Conservation (phyloP, 2,113 vertebrate genomes). For the Chaenogobius annularis region DNA sequence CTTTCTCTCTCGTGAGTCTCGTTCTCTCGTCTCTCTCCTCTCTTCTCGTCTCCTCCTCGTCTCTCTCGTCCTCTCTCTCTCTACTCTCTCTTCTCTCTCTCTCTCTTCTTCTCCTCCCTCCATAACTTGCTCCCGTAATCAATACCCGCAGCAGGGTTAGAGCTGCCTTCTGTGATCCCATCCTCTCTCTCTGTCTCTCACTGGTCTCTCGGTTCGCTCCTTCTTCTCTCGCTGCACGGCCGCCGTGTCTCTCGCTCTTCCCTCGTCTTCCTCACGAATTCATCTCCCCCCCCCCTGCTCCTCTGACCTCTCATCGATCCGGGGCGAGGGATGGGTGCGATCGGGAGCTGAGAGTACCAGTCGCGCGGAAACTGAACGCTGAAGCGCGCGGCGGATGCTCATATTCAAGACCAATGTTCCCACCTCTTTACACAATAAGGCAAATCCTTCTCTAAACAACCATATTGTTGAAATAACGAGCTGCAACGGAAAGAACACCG, state of each 20-base stretch:
- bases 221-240: too few species aligned
- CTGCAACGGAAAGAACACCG: too few species aligned
- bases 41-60: too few species aligned
- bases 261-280: constrained; percentile 67
- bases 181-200: constrained; percentile 32
- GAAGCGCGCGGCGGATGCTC: too few species aligned
- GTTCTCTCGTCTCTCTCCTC: too few species aligned
- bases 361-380: constrained; percentile 3
- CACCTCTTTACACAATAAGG: too few species aligned
- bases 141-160: constrained; percentile 71
- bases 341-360: constrained; percentile 27
- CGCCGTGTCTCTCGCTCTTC: neutral
- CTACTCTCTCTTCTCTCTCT: neutral
- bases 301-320: constrained; percentile 54
- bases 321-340: constrained; percentile 31
- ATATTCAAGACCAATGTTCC: too few species aligned
- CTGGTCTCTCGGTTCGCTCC: too few species aligned
- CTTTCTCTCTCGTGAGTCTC: too few species aligned
- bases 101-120: neutral
- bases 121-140: constrained; percentile 67
- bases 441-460: too few species aligned
- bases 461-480: too few species aligned
- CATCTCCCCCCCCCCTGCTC: constrained; percentile 31
- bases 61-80: too few species aligned
- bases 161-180: constrained; percentile 59